These are phyloP conservation scores for Lathamus discolor DNA, from an alignment of 2,113 vertebrate genomes.

Conservation along the genomic window DNA sequence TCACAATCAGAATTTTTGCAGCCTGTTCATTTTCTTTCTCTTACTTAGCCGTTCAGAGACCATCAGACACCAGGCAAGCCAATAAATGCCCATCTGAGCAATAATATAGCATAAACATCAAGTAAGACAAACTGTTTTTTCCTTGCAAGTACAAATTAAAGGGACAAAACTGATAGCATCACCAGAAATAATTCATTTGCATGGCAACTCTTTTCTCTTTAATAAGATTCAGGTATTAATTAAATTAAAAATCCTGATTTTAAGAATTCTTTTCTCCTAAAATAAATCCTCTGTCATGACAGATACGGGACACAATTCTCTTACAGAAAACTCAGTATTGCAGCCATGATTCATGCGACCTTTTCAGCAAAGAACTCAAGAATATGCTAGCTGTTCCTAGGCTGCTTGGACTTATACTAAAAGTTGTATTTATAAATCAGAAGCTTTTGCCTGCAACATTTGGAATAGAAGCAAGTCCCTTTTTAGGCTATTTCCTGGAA, in stretches of 20 bases:
- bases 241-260: neutral
- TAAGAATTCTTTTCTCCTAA: neutral
- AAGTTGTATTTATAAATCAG: neutral
- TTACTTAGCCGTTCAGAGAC: conserved; percentile 48
- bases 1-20: conserved; percentile 63
- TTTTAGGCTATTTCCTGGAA: neutral
- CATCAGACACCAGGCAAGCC: conserved; percentile 11
- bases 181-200: neutral
- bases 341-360: neutral
- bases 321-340: neutral
- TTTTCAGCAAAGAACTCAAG: neutral
- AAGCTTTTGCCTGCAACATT: neutral
- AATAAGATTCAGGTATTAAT: neutral
- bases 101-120: neutral
- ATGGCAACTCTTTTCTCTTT: neutral
- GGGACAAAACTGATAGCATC: neutral
- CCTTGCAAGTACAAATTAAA: neutral
- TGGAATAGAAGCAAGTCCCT: neutral
- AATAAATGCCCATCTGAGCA: conserved; percentile 5
- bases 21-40: conserved; percentile 47
- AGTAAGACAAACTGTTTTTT: neutral
- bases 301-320: neutral
- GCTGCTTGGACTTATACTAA: neutral
- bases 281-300: neutral
- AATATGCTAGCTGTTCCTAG: neutral